Conservation (phyloP, 2,113 vertebrate species). For the Thalassarche chlororhynchos region DNA sequence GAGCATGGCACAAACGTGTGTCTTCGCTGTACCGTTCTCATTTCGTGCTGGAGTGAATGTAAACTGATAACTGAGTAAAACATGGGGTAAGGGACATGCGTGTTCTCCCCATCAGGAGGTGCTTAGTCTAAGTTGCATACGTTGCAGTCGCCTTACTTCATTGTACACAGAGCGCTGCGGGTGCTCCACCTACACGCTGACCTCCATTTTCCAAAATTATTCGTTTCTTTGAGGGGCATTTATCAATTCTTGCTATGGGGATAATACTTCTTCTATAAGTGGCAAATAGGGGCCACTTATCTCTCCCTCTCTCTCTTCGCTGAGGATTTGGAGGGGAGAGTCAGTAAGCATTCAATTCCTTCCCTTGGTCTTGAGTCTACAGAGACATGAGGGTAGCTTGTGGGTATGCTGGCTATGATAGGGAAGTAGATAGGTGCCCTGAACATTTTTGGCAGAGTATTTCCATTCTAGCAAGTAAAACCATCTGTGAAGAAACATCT, state of each 20-base stretch:
- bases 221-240: neutral
- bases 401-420: neutral
- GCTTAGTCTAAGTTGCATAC: neutral
- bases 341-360: neutral
- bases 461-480: neutral
- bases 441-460: neutral
- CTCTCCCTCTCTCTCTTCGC: neutral
- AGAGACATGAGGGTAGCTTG: neutral
- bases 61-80: neutral
- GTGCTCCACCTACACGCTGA: neutral
- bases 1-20: fast-evolving
- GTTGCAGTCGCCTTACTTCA: neutral
- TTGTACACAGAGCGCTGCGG: fast-evolving
- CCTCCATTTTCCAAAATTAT: neutral
- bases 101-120: neutral
- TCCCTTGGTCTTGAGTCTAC: neutral
- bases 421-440: neutral
- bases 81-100: fast-evolving
- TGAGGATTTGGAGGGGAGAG: neutral
- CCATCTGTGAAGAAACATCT: neutral
- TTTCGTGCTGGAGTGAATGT: neutral
- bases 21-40: neutral
- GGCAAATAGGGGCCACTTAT: neutral
- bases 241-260: neutral
- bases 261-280: neutral